Evolutionary conservation across 2,113 vertebrate species (phyloP).

Genomic region (Onychorhynchus coronatus): DNA sequence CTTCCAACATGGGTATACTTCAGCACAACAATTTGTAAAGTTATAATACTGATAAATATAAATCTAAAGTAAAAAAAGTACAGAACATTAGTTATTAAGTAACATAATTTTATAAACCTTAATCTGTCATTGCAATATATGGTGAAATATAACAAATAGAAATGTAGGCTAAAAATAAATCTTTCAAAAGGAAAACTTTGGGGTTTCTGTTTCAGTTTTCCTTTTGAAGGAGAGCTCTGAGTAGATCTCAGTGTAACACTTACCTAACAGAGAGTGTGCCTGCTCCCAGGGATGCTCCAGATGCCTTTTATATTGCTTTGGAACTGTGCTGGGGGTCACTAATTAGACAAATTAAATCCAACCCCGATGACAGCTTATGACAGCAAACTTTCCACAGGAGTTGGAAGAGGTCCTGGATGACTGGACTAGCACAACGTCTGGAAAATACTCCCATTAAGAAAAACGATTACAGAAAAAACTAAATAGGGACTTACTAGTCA

Average conservation of each 20-base stretch:
- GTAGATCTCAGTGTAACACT: slow-evolving; percentile 50
- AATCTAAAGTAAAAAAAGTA: background rate
- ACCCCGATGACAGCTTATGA: slow-evolving; percentile 74
- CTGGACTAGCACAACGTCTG: slow-evolving; percentile 78
- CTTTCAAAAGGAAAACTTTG: background rate
- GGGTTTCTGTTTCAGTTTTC: background rate
- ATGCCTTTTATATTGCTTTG: slow-evolving; percentile 74
- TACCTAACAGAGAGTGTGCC: slow-evolving; percentile 63
- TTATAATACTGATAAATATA: background rate
- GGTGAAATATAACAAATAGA: background rate
- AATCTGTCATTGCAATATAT: background rate
- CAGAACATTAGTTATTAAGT: background rate
- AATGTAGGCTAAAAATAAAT: background rate
- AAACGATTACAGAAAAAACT: slow-evolving; percentile 74
- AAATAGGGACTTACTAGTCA: slow-evolving; percentile 70
- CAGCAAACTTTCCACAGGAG: slow-evolving; percentile 78
- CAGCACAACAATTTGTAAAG: background rate
- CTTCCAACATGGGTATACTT: background rate
- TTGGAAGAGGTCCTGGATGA: slow-evolving; percentile 72
- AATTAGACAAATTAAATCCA: slow-evolving; percentile 72
- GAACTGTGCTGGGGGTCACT: slow-evolving; percentile 55
- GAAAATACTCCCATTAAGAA: slow-evolving; percentile 80
- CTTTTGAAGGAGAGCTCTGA: background rate
- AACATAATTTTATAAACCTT: background rate
- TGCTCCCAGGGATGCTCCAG: slow-evolving; percentile 4